phyloP scores from a whole-genome alignment of 2,113 vertebrate species.

The Dendrocopos noguchii region DNA sequence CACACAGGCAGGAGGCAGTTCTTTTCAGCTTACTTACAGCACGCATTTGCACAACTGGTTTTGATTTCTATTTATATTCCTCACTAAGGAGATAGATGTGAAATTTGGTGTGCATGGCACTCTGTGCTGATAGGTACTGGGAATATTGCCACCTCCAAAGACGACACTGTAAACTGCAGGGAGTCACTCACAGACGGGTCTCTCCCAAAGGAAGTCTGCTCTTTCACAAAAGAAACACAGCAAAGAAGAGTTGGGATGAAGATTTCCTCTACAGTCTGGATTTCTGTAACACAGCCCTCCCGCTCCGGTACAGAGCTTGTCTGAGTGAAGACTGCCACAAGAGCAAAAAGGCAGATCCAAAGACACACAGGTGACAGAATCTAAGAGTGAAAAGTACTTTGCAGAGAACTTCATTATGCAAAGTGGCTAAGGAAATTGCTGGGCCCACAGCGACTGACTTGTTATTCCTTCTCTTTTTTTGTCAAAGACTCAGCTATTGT shows the following conservation, averaged over 20 bases:
- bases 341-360: background rate
- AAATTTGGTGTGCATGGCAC: background rate
- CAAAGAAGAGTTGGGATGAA: background rate
- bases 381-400: background rate
- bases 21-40: conserved; percentile 1
- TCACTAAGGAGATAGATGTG: background rate
- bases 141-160: background rate
- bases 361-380: background rate
- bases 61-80: conserved; percentile 27
- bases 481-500: conserved; percentile 25
- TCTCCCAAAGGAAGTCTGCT: background rate
- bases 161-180: background rate
- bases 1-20: background rate
- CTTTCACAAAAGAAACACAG: background rate
- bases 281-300: background rate
- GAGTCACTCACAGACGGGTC: background rate
- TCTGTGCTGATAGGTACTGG: background rate
- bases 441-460: background rate
- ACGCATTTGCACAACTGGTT: background rate
- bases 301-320: background rate
- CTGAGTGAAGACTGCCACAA: background rate
- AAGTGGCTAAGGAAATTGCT: conserved; percentile 21
- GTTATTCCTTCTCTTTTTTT: background rate
- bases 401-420: background rate
- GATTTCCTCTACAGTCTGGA: background rate